Evolutionary conservation across 2,797 vertebrate species (phyloP).

Genomic region (Oreochromis grahami): DNA sequence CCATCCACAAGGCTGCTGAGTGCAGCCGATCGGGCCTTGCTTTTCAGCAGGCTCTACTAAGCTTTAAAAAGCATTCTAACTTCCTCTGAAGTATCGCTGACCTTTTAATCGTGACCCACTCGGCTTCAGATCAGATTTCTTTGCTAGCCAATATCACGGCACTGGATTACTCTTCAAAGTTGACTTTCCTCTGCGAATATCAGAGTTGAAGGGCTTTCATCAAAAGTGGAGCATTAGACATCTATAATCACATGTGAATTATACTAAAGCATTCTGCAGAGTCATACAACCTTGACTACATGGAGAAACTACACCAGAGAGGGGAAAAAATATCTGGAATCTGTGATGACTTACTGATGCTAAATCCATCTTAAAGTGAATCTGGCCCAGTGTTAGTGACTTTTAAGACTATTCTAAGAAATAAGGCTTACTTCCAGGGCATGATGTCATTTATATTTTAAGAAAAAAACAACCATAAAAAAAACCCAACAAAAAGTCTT

Average conservation of each 20-base stretch:
- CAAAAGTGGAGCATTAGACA: neutral
- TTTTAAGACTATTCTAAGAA: neutral
- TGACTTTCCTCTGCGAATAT: neutral
- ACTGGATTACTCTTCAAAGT: neutral
- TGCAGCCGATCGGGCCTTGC: neutral
- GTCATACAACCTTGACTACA: neutral
- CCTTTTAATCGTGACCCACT: constrained; percentile 29
- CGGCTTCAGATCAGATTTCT: neutral
- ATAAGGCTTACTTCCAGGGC: neutral
- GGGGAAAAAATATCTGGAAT: neutral
- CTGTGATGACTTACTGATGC: neutral
- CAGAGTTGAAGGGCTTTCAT: neutral
- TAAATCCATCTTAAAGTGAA: neutral
- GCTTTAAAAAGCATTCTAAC: neutral
- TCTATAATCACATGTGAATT: neutral
- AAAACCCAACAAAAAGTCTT: neutral
- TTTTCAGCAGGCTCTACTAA: neutral
- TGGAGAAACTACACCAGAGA: neutral
- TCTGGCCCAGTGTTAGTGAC: neutral
- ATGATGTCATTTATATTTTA: neutral
- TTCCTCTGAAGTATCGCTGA: constrained; percentile 8
- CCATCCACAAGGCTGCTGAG: neutral
- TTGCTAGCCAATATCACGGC: neutral
- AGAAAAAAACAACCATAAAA: neutral
- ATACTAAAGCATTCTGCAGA: neutral